Evolutionary conservation across 2,888 invertebrate genomes (phyloP).

Genomic region (Agrilus cyanescens): DNA sequence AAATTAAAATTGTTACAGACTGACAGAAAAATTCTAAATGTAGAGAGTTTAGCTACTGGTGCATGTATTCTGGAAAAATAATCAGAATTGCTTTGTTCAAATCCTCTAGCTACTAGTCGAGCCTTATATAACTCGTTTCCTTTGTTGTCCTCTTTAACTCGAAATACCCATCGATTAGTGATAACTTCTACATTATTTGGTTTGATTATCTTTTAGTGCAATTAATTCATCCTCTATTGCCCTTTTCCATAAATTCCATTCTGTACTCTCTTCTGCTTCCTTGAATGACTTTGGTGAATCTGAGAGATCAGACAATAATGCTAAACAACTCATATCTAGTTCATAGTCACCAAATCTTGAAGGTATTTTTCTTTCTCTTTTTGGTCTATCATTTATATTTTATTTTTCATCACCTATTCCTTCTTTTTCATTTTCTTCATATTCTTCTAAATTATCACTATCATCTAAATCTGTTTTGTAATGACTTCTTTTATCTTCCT

Average conservation of each 20-base stretch:
- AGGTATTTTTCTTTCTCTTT: too few relatives aligned
- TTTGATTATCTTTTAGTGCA: conserved; percentile 1
- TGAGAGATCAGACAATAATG: conserved; percentile 1
- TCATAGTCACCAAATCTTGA: neutral
- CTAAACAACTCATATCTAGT: conserved; percentile 2
- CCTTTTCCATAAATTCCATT: neutral
- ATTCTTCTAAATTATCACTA: too few relatives aligned
- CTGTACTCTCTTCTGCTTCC: neutral
- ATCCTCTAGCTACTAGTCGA: conserved; percentile 9
- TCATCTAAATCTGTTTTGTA: too few relatives aligned
- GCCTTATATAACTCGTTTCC: too few relatives aligned
- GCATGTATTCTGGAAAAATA: conserved; percentile 13
- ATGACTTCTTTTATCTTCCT: too few relatives aligned
- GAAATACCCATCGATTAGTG: neutral
- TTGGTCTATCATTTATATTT: too few relatives aligned
- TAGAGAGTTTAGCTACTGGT: conserved; percentile 19
- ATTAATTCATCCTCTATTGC: conserved; percentile 1
- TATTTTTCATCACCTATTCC: too few relatives aligned
- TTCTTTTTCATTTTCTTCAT: too few relatives aligned
- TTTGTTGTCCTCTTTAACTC: conserved; percentile 18
- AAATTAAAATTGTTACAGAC: conserved; percentile 15
- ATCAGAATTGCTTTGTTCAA: conserved; percentile 12
- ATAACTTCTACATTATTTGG: neutral
- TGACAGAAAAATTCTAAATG: conserved; percentile 23
- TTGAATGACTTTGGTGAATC: conserved; percentile 1